phyloP scores from a whole-genome alignment of 92 coral and sea anemone genomes.

The Phenganax stokvisi region DNA sequence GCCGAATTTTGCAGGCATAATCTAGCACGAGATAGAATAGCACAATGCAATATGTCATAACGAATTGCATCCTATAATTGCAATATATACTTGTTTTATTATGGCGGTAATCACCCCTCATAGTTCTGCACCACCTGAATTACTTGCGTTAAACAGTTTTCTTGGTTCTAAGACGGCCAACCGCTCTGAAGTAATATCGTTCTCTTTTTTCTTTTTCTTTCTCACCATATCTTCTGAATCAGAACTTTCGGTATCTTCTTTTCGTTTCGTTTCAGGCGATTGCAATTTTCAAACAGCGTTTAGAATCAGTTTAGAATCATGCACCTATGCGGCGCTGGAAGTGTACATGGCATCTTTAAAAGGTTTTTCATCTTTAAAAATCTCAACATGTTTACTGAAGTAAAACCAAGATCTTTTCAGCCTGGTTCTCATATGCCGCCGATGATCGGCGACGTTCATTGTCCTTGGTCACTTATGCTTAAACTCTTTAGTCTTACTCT shows the following conservation, averaged over 20 bases:
- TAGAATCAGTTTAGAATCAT: neutral
- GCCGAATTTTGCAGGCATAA: too few relatives aligned
- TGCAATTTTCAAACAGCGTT: slow-evolving; percentile 6
- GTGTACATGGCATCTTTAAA: neutral
- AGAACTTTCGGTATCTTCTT: neutral
- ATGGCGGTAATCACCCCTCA: too few relatives aligned
- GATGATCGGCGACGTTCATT: too few relatives aligned
- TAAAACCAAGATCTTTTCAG: neutral
- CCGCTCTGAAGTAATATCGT: neutral
- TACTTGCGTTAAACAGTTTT: neutral
- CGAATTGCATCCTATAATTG: too few relatives aligned
- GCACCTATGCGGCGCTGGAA: slow-evolving; percentile 9
- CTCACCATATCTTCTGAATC: neutral
- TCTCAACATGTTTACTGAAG: slow-evolving; percentile 3
- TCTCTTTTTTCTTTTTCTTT: neutral
- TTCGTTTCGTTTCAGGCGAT: neutral
- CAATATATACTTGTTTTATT: too few relatives aligned
- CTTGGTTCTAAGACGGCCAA: neutral
- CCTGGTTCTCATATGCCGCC: too few relatives aligned
- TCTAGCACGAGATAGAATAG: too few relatives aligned
- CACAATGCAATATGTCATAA: too few relatives aligned
- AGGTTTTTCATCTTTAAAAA: slow-evolving; percentile 9
- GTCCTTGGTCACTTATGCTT: too few relatives aligned
- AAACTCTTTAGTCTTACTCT: too few relatives aligned
- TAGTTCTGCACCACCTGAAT: too few relatives aligned